phyloP scores from a whole-genome alignment of 35 echinoderm and acorn worm genomes.

The Strongylocentrotus purpuratus region DNA sequence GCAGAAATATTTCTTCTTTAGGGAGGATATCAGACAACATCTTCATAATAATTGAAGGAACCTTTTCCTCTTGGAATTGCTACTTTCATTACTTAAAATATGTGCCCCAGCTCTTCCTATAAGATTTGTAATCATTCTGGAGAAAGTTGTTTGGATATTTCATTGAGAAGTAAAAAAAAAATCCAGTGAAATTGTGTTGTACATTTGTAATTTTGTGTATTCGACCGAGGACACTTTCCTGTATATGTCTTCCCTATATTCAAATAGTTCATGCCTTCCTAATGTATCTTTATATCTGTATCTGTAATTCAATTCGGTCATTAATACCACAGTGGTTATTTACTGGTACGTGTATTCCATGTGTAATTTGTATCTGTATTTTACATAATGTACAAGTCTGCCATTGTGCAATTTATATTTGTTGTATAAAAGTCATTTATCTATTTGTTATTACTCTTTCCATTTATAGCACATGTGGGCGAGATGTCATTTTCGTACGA shows the following conservation, averaged over 20 bases:
- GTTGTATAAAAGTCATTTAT: neutral
- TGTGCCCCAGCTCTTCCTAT: too few species aligned
- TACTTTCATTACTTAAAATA: too few species aligned
- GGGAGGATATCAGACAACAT: neutral
- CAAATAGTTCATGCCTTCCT: neutral
- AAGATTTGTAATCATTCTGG: too few species aligned
- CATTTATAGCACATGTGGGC: neutral
- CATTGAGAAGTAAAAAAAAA: too few species aligned
- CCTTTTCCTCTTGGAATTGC: neutral
- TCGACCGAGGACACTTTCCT: neutral
- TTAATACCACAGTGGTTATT: neutral
- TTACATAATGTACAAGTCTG: slow-evolving; percentile 16
- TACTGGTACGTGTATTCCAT: slow-evolving; percentile 8
- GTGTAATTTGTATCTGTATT: slow-evolving; percentile 23
- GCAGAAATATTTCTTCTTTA: neutral
- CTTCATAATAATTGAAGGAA: neutral
- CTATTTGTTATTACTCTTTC: neutral
- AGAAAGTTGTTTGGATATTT: too few species aligned
- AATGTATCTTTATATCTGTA: neutral
- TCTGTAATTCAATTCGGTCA: neutral
- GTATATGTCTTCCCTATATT: neutral
- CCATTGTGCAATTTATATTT: slow-evolving; percentile 50
- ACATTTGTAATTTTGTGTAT: neutral
- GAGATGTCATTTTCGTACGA: too few species aligned
- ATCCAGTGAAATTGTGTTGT: neutral